Percentiles rank a stretch among this genome's conserved stretches.
phyloP scores from a whole-genome alignment of 1,140 invertebrate genomes.

The Brachionus rubens region DNA sequence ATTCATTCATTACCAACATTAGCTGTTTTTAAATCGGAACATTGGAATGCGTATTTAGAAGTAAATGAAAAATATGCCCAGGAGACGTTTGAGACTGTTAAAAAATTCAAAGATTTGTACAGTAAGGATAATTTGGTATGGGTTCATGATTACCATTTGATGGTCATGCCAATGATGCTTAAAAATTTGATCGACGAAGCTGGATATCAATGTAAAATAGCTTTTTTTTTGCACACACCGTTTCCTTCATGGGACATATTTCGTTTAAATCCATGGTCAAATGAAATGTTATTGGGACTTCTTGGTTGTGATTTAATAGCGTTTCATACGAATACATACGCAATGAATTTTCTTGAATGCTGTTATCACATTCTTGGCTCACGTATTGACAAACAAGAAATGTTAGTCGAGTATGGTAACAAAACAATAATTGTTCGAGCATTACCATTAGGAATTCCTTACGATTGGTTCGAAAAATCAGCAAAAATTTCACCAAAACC shows the following conservation, averaged over 20 bases:
- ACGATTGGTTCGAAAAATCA: slow-evolving; percentile 76
- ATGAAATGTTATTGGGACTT: slow-evolving; percentile 79
- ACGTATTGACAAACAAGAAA: slow-evolving; percentile 77
- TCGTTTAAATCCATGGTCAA: slow-evolving; percentile 80
- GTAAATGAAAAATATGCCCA: slow-evolving; percentile 78
- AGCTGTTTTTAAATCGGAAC: slow-evolving; percentile 72
- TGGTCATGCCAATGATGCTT: slow-evolving; percentile 80
- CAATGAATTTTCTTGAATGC: slow-evolving; percentile 84
- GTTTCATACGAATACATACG: slow-evolving; percentile 85
- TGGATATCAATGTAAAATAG: slow-evolving; percentile 72
- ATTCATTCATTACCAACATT: slow-evolving; percentile 83
- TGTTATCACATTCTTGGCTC: slow-evolving; percentile 80
- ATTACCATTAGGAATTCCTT: slow-evolving; percentile 68
- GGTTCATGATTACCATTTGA: slow-evolving; percentile 86
- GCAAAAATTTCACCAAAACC: slow-evolving; percentile 70
- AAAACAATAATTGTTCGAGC: slow-evolving; percentile 77
- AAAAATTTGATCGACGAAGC: slow-evolving; percentile 76
- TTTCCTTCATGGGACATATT: slow-evolving; percentile 89
- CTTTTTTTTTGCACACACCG: slow-evolving; percentile 85
- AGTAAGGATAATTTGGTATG: slow-evolving; percentile 73
- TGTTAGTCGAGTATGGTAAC: slow-evolving; percentile 79
- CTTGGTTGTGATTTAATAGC: slow-evolving; percentile 80
- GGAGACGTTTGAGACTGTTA: slow-evolving; percentile 66
- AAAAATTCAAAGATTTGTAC: slow-evolving; percentile 60
- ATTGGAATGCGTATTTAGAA: slow-evolving; percentile 73